These are phyloP conservation scores for Trissolcus basalis DNA, from an alignment of 1,140 invertebrate genomes.

Conservation along the genomic window DNA sequence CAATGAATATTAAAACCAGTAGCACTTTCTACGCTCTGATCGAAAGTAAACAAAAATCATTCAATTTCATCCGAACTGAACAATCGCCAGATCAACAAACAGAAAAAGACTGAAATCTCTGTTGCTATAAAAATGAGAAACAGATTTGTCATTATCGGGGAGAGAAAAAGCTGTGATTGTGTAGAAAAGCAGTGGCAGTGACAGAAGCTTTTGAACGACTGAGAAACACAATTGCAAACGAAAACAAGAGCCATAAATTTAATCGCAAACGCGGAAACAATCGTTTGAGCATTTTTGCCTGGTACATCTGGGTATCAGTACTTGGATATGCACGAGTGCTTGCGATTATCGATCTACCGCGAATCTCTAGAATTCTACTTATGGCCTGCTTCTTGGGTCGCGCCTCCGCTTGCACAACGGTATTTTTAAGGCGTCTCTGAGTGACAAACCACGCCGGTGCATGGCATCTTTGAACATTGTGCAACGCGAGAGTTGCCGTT, in stretches of 20 bases:
- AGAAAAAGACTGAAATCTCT: too few species aligned
- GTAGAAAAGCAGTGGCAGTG: too few species aligned
- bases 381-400: slow-evolving; percentile 50
- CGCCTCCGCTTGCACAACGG: slow-evolving; percentile 52
- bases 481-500: slow-evolving; percentile 36
- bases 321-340: slow-evolving; percentile 52
- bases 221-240: too few species aligned
- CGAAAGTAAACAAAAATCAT: too few species aligned
- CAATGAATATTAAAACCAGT: background rate
- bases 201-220: too few species aligned
- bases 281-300: slow-evolving; percentile 10
- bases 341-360: slow-evolving; percentile 54
- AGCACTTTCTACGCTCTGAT: background rate
- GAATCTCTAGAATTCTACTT: slow-evolving; percentile 58
- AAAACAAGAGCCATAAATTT: slow-evolving; percentile 9
- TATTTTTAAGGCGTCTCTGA: slow-evolving; percentile 57
- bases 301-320: slow-evolving; percentile 16
- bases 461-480: slow-evolving; percentile 30
- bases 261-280: slow-evolving; percentile 4
- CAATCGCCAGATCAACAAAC: too few species aligned
- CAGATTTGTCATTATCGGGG: too few species aligned
- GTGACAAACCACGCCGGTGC: slow-evolving; percentile 40
- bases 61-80: too few species aligned
- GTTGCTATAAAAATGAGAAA: too few species aligned
- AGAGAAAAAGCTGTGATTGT: too few species aligned